Conservation (phyloP, 2,888 invertebrate species). For the Sicus ferrugineus region DNA sequence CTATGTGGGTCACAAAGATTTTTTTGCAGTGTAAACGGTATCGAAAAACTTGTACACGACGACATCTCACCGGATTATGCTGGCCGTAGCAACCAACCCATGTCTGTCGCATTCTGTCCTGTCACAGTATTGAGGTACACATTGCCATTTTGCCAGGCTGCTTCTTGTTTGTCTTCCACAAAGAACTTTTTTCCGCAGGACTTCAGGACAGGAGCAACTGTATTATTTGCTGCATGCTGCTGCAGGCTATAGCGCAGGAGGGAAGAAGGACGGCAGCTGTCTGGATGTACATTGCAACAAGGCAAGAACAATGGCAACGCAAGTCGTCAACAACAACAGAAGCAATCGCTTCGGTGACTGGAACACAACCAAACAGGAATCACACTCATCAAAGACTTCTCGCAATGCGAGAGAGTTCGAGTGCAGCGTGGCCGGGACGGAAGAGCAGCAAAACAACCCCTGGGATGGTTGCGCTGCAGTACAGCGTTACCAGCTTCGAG, state of each 20-base stretch:
- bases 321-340: conserved; percentile 7
- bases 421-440: conserved; percentile 5
- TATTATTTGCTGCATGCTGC: conserved; percentile 21
- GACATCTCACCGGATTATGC: not conserved
- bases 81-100: not conserved
- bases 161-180: conserved; percentile 17
- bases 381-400: conserved; percentile 23
- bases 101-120: not conserved
- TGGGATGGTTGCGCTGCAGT: not conserved
- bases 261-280: conserved; percentile 45
- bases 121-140: not conserved
- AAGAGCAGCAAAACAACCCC: conserved; percentile 19
- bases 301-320: conserved; percentile 23
- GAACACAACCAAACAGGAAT: conserved; percentile 39
- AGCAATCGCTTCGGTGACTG: not conserved
- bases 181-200: conserved; percentile 12
- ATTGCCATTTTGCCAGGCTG: not conserved
- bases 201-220: conserved; percentile 18
- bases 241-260: conserved; percentile 34
- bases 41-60: not conserved
- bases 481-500: conserved; percentile 23
- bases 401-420: not conserved
- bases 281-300: conserved; percentile 40
- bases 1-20: not conserved
- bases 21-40: not conserved